These are phyloP conservation scores for Bergia puertoricense DNA, from an alignment of 92 coral and sea anemone genomes.

Conservation along the genomic window DNA sequence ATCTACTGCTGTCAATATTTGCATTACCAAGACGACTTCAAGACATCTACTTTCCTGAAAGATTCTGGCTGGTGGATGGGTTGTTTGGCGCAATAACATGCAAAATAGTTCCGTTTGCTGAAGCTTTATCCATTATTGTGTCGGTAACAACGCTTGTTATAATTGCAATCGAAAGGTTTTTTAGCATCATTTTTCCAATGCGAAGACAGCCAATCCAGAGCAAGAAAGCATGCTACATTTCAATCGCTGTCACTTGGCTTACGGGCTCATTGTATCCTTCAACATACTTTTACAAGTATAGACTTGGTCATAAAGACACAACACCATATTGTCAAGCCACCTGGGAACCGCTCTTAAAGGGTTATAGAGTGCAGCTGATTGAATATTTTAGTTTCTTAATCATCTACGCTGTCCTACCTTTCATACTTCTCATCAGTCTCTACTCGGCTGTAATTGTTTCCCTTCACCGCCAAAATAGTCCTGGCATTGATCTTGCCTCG, in stretches of 20 bases:
- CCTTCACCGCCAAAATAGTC: background rate
- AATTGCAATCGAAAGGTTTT: constrained; percentile 1
- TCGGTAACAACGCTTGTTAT: background rate
- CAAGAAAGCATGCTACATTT: background rate
- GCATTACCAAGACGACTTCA: background rate
- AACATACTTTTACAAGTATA: background rate
- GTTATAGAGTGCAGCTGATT: background rate
- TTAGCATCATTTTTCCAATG: background rate
- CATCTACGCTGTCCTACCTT: background rate
- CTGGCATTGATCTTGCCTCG: background rate
- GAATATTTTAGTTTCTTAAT: background rate
- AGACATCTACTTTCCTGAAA: background rate
- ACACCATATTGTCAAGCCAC: background rate
- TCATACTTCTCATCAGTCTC: too few relatives aligned
- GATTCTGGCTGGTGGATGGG: background rate
- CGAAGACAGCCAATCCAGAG: background rate
- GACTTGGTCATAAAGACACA: background rate
- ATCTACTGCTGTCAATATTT: background rate
- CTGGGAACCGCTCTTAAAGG: background rate
- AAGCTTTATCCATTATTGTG: background rate
- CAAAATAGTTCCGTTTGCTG: background rate
- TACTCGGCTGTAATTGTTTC: background rate
- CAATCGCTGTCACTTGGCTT: background rate
- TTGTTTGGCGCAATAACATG: background rate
- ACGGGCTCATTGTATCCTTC: background rate